Evolutionary conservation across 2,797 vertebrate genomes (phyloP).

Genomic region (Clarias fuscus): DNA sequence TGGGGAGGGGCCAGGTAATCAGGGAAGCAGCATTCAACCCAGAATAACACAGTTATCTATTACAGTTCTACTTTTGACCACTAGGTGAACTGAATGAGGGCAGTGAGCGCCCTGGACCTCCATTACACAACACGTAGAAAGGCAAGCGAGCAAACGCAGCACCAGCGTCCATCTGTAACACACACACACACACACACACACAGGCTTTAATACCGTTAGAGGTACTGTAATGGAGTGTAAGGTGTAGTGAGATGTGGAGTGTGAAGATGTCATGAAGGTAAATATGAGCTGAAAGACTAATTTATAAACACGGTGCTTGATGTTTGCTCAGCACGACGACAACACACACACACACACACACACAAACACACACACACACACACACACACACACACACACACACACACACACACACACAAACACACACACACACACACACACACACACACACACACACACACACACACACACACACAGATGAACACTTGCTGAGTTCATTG

Average conservation of each 20-base stretch:
- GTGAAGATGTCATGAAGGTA: not conserved
- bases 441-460: too few relatives aligned
- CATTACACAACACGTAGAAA: not conserved
- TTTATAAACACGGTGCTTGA: not conserved
- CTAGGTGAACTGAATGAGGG: too few relatives aligned
- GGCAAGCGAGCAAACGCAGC: not conserved
- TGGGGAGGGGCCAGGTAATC: constrained; percentile 80
- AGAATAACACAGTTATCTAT: too few relatives aligned
- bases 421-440: too few relatives aligned
- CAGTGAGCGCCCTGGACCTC: not conserved
- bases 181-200: not conserved
- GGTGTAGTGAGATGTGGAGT: not conserved
- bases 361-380: not conserved
- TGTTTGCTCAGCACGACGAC: not conserved
- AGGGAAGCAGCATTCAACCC: not conserved
- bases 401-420: not conserved
- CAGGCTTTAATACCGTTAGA: not conserved
- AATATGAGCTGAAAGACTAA: too few relatives aligned
- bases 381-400: not conserved
- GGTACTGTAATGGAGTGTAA: not conserved
- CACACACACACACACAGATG: not conserved
- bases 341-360: not conserved
- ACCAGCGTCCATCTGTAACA: not conserved
- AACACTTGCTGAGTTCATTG: not conserved
- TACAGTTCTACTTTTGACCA: not conserved